Conservation (phyloP, 2,797 vertebrate genomes). For the Pangasius macronema region DNA sequence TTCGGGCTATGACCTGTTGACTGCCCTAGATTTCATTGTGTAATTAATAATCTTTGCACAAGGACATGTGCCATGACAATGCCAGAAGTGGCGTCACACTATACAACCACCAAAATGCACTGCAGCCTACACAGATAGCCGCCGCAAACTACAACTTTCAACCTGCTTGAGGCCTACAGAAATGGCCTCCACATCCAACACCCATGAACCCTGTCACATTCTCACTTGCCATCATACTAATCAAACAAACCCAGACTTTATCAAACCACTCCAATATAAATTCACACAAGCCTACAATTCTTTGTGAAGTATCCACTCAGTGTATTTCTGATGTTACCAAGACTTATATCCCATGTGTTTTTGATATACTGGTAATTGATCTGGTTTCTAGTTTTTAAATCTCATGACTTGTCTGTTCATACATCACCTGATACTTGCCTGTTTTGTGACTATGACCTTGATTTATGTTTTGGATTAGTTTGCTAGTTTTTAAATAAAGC, state of each 20-base stretch:
- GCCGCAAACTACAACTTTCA: not conserved
- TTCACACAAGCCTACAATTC: not conserved
- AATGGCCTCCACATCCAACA: not conserved
- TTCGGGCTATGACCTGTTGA: not conserved
- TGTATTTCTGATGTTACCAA: not conserved
- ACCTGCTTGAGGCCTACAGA: not conserved
- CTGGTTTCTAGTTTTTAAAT: not conserved
- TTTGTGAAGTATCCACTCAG: not conserved
- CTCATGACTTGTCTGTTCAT: not conserved
- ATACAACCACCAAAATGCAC: not conserved
- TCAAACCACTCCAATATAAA: not conserved
- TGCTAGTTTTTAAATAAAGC: not conserved
- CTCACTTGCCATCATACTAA: not conserved
- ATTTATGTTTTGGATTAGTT: not conserved
- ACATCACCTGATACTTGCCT: not conserved
- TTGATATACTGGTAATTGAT: not conserved
- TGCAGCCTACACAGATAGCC: not conserved
- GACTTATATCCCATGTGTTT: not conserved
- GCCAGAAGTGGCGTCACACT: not conserved
- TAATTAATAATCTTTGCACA: not conserved
- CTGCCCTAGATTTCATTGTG: not conserved
- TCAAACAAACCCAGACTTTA: not conserved
- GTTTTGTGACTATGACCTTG: not conserved
- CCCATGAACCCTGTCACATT: not conserved
- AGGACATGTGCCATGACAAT: not conserved